Evolutionary conservation across 2,888 invertebrate species (phyloP), one percentile per base, ranked within the genome.

Genomic region (Zelleria hepariella): DNA sequence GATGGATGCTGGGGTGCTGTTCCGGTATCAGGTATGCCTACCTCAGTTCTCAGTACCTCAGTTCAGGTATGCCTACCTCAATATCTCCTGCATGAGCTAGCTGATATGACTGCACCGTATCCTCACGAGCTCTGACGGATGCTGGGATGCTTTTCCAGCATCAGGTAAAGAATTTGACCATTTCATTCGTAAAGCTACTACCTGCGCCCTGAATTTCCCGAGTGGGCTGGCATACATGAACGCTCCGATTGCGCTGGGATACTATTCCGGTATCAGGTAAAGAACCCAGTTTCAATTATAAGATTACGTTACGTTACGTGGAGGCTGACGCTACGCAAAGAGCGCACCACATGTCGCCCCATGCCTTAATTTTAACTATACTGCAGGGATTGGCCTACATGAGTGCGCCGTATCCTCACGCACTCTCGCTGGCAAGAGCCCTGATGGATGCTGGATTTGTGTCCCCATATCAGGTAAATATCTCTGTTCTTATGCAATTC

Each of bases 361-460:
- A 96, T 74, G 94, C 96, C n/a, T n/a, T n/a, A n/a, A n/a, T n/a
- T n/a, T n/a, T n/a, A n/a, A 67, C 93, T 96, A 73, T 95, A 67
- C 91, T 98, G 73, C 98, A 98, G 82, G 98, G 98, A 68, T 91
- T 98, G 80, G 97, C 96, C 52, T 98, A 98, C 87, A 91, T 95
- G 72, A 93, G 96, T 74, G 96, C 97, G 68, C 98, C 98, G 68
- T 97, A 97, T 90, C 95, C 96, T 73, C 97, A 98, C 83, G 95
- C 96, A 66, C 93, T 97, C 71, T 93, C 96, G 79, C 91, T 98
- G 64, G 96, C 97, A 60, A 92, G 96, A 72, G 95, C 97, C 62
- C 91, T 98, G 66, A 94, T 96, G 23, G 94, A 95, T 72, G 94
- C 95, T 58, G 95, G 96, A 72, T 93, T 98, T 69, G 92, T 97